These are phyloP conservation scores for Myripristis murdjan DNA, from an alignment of 2,797 vertebrate species.

Conservation along the genomic window DNA sequence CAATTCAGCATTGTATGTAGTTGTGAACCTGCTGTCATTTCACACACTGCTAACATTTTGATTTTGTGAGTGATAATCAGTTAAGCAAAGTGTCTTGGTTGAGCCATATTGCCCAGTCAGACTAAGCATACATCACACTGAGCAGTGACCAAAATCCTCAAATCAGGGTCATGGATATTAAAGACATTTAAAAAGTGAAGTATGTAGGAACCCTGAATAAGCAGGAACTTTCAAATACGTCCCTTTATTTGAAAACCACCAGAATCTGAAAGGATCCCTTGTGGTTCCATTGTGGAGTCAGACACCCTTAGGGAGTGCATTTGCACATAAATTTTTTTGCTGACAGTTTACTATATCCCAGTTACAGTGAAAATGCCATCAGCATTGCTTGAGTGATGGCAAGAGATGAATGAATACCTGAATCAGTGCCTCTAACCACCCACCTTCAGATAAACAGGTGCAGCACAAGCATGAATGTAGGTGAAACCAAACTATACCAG, in stretches of 20 bases:
- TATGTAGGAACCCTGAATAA: no score
- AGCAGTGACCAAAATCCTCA: slow-evolving; percentile 23
- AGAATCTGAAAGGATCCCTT: no score
- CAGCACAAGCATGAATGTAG: slow-evolving; percentile 82
- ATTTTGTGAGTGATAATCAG: slow-evolving; percentile 21
- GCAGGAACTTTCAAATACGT: neutral
- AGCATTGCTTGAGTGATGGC: slow-evolving; percentile 20
- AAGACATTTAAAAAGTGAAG: neutral
- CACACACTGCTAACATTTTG: slow-evolving; percentile 8
- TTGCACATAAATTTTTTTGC: neutral
- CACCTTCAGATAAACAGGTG: slow-evolving; percentile 65
- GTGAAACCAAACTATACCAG: slow-evolving; percentile 68
- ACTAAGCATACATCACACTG: neutral
- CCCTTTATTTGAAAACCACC: slow-evolving; percentile 5
- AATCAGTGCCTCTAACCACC: slow-evolving; percentile 79
- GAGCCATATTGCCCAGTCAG: neutral
- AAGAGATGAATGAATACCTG: slow-evolving; percentile 30
- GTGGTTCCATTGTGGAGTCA: slow-evolving; percentile 1
- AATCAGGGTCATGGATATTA: slow-evolving; percentile 1
- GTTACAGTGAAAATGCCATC: slow-evolving; percentile 23
- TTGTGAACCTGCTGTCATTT: slow-evolving; percentile 27
- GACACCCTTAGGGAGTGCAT: neutral
- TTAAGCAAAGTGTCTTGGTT: neutral
- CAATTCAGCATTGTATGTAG: neutral
- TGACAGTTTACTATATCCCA: slow-evolving; percentile 1